These are phyloP conservation scores for Genyomyrus donnyi DNA, from an alignment of 2,113 vertebrate genomes.

Conservation along the genomic window DNA sequence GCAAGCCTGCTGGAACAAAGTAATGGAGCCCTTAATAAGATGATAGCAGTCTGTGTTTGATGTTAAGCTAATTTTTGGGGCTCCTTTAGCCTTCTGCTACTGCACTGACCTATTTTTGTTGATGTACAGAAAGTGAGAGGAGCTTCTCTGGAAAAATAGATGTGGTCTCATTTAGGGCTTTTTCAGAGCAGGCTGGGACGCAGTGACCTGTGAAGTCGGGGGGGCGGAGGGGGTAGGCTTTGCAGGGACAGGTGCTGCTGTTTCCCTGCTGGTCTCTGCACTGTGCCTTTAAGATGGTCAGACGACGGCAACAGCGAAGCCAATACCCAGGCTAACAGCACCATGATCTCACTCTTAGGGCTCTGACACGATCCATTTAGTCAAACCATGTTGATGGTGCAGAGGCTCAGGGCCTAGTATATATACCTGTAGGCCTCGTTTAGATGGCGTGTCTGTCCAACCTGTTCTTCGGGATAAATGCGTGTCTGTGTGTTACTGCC, in stretches of 20 bases:
- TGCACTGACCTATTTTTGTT: background rate
- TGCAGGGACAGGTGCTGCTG: background rate
- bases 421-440: background rate
- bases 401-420: background rate
- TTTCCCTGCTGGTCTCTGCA: background rate
- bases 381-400: slow-evolving; percentile 42
- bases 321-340: slow-evolving; percentile 51
- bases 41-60: background rate
- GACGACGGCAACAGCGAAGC: slow-evolving; percentile 40
- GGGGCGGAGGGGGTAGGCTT: too few species aligned
- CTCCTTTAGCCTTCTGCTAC: background rate
- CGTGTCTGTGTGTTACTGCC: background rate
- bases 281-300: background rate
- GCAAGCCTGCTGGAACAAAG: background rate
- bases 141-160: background rate
- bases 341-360: slow-evolving; percentile 50
- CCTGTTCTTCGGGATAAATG: background rate
- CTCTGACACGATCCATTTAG: slow-evolving; percentile 58
- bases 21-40: background rate
- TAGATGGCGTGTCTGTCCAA: background rate
- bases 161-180: background rate
- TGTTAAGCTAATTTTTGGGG: background rate
- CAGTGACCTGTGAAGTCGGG: background rate
- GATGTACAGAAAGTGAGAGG: background rate
- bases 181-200: background rate